Percentiles rank a stretch among this genome's conserved stretches.
Evolutionary conservation across 2,888 invertebrate species (phyloP).

Genomic region (Globia sparganii): DNA sequence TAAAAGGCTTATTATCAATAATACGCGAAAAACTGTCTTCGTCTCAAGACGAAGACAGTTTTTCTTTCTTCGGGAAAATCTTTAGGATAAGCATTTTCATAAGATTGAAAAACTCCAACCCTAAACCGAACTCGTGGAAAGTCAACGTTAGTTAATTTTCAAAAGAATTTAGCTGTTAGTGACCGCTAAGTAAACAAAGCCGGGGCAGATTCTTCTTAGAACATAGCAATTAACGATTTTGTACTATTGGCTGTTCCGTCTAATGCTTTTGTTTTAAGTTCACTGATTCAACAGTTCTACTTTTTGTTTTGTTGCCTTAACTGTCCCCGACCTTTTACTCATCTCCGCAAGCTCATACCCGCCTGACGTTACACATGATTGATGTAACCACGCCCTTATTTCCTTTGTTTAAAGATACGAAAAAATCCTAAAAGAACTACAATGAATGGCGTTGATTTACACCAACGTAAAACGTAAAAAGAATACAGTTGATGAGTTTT

Average conservation of each 20-base stretch:
- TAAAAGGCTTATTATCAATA: not conserved
- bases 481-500: constrained; percentile 25
- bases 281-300: not conserved
- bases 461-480: not conserved
- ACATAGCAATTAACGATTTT: not conserved
- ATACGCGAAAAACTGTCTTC: too few relatives aligned
- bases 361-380: not conserved
- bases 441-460: constrained; percentile 27
- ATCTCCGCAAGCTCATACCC: not conserved
- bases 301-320: not conserved
- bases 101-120: not conserved
- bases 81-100: too few relatives aligned
- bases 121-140: not conserved
- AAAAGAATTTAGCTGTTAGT: too few relatives aligned
- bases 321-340: not conserved
- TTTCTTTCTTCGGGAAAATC: too few relatives aligned
- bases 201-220: not conserved
- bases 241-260: not conserved
- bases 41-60: not conserved
- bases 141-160: not conserved
- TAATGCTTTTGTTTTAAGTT: not conserved
- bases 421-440: constrained; percentile 19
- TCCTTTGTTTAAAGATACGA: constrained; percentile 2
- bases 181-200: not conserved
- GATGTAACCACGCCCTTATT: constrained; percentile 19